Percentiles rank a stretch among this genome's conserved stretches.
phyloP scores from a whole-genome alignment of 2,888 invertebrate species.

The Choreutis nemorana region DNA sequence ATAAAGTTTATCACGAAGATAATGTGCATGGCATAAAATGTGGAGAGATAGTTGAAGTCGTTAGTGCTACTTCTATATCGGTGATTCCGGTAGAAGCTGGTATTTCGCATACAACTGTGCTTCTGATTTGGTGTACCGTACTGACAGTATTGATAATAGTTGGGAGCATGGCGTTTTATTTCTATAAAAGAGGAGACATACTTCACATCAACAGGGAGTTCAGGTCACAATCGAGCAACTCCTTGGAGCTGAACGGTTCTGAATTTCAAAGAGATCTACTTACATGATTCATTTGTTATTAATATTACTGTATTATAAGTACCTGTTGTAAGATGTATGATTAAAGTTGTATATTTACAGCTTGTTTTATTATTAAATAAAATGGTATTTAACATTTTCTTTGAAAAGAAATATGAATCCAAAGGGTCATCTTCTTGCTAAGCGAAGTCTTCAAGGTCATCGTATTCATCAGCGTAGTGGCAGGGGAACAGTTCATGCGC shows the following conservation, averaged over 20 bases:
- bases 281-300: not conserved
- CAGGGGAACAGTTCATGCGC: conserved; percentile 39
- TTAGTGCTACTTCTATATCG: conserved; percentile 7
- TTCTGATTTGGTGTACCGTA: conserved; percentile 20
- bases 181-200: conserved; percentile 10
- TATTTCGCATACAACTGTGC: conserved; percentile 10
- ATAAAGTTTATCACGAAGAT: conserved; percentile 49
- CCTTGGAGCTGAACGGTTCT: conserved; percentile 24
- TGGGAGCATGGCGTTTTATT: conserved; percentile 11
- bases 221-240: conserved; percentile 23
- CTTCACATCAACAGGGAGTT: conserved; percentile 16
- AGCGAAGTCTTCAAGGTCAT: conserved; percentile 43
- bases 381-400: no score
- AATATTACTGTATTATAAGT: no score
- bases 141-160: conserved; percentile 18
- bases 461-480: conserved; percentile 30
- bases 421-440: no score
- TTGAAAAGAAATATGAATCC: no score
- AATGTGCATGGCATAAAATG: conserved; percentile 52
- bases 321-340: no score
- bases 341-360: no score
- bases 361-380: no score
- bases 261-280: conserved; percentile 24
- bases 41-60: conserved; percentile 21
- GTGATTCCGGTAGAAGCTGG: conserved; percentile 3